Evolutionary conservation across 2,888 invertebrate species (phyloP).

Genomic region (Helicoverpa assulta): DNA sequence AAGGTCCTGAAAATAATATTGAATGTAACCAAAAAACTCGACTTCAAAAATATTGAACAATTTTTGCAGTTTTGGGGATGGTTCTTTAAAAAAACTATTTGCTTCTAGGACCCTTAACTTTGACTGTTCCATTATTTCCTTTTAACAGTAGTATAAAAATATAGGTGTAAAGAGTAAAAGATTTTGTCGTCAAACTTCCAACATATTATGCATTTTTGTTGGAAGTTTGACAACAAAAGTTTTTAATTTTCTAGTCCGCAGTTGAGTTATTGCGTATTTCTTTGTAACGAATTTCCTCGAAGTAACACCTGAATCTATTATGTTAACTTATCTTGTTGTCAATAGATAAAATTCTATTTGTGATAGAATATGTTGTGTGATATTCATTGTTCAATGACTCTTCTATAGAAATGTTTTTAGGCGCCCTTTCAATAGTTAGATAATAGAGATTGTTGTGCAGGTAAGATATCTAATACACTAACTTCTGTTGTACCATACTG

Average conservation of each 20-base stretch:
- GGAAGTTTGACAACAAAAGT: too few species aligned
- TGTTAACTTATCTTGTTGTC: conserved; percentile 37
- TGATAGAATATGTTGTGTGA: conserved; percentile 17
- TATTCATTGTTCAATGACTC: background rate
- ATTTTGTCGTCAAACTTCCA: background rate
- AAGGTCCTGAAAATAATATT: too few species aligned
- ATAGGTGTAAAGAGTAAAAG: background rate
- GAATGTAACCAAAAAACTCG: too few species aligned
- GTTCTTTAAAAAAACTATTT: too few species aligned
- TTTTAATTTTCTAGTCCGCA: background rate
- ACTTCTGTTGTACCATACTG: background rate
- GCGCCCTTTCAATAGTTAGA: background rate
- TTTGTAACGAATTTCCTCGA: conserved; percentile 1
- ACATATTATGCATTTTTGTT: background rate
- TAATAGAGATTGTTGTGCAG: background rate
- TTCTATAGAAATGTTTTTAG: background rate
- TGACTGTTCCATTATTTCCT: too few species aligned
- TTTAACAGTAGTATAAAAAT: too few species aligned
- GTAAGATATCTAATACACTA: background rate
- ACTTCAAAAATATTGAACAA: too few species aligned
- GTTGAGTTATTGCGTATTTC: background rate
- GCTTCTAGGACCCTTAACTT: too few species aligned
- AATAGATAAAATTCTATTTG: conserved; percentile 37
- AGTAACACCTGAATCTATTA: background rate
- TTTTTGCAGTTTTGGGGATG: too few species aligned